A percentile compares a stretch with the other conserved stretches of the same genome.
phyloP scores from a whole-genome alignment of 2,888 invertebrate genomes.

The Lasioglossum lativentre region DNA sequence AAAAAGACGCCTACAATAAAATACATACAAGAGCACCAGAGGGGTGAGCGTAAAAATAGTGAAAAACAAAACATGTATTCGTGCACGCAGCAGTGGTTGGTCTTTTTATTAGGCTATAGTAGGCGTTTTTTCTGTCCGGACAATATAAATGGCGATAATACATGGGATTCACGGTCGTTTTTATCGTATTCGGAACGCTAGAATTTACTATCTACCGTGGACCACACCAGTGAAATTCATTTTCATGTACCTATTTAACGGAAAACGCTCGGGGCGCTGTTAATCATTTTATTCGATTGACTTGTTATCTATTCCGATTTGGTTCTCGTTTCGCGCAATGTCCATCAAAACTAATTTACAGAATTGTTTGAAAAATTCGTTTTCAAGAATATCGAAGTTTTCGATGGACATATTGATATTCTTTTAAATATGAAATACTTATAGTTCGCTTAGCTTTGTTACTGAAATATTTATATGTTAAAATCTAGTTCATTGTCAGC shows the following conservation, averaged over 20 bases:
- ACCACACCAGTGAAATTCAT: conserved; percentile 7
- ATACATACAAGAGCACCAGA: not conserved
- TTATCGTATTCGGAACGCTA: conserved; percentile 10
- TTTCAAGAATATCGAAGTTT: not conserved
- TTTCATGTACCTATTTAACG: not conserved
- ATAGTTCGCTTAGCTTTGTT: not conserved
- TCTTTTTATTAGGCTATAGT: conserved; percentile 38
- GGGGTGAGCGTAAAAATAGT: not conserved
- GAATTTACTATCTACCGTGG: conserved; percentile 13
- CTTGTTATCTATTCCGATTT: not conserved
- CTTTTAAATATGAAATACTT: not conserved
- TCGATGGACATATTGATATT: not conserved
- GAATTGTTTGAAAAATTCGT: not conserved
- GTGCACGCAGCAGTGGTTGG: conserved; percentile 2
- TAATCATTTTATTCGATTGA: not conserved
- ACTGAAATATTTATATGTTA: not conserved
- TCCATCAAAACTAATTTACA: not conserved
- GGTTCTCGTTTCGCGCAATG: not conserved
- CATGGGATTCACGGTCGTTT: conserved; percentile 16
- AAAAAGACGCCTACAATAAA: not conserved
- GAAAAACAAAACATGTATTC: not conserved
- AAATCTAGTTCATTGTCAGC: not conserved
- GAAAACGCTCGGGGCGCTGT: not conserved
- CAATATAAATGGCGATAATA: conserved; percentile 25
- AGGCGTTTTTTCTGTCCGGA: not conserved